These are phyloP conservation scores for Drosophila eohydei DNA, from an alignment of 2,888 invertebrate genomes.

Conservation along the genomic window DNA sequence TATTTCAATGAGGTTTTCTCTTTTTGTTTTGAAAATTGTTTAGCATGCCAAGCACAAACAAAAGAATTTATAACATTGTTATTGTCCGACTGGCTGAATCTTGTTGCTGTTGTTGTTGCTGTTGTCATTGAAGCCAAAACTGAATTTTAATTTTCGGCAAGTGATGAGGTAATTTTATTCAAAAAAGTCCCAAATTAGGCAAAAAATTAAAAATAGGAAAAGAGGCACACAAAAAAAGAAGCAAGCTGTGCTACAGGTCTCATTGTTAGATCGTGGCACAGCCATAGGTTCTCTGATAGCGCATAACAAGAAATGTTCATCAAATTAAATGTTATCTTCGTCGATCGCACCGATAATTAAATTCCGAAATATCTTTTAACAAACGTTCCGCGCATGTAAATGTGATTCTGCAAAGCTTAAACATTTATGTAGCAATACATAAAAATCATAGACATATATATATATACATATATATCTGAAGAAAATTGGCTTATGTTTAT, in stretches of 20 bases:
- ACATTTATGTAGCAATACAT: slow-evolving; percentile 30
- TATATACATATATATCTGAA: slow-evolving; percentile 6
- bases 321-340: slow-evolving; percentile 61
- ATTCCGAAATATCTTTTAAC: slow-evolving; percentile 33
- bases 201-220: slow-evolving; percentile 22
- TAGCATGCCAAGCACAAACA: slow-evolving; percentile 72
- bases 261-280: slow-evolving; percentile 48
- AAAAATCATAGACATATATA: slow-evolving; percentile 10
- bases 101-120: slow-evolving; percentile 33
- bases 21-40: slow-evolving; percentile 68
- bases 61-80: slow-evolving; percentile 77
- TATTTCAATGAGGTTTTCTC: slow-evolving; percentile 56
- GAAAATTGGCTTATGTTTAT: slow-evolving; percentile 67
- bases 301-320: slow-evolving; percentile 44
- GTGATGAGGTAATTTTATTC: slow-evolving; percentile 80
- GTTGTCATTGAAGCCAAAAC: slow-evolving; percentile 55
- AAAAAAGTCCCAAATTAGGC: slow-evolving; percentile 48
- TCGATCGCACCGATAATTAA: slow-evolving; percentile 46
- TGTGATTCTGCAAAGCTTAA: slow-evolving; percentile 39
- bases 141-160: slow-evolving; percentile 71
- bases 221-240: slow-evolving; percentile 1
- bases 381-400: slow-evolving; percentile 45
- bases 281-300: slow-evolving; percentile 2
- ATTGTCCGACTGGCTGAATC: slow-evolving; percentile 35
- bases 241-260: slow-evolving; percentile 43